phyloP scores from a whole-genome alignment of 2,113 vertebrate species.

The Urocynchramus pylzowi region DNA sequence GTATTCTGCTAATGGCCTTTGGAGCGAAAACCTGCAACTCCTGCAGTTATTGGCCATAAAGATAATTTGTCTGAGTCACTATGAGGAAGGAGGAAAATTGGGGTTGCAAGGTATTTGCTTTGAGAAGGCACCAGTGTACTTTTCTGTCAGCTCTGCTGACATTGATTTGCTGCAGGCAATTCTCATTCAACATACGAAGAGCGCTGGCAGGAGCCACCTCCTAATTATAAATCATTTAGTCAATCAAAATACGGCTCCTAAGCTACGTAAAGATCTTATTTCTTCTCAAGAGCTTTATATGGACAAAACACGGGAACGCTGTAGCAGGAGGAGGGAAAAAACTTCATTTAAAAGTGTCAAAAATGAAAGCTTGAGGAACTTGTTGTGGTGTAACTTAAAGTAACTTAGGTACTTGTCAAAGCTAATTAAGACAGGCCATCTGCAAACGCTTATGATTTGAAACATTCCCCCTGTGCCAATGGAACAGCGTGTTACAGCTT shows the following conservation, averaged over 20 bases:
- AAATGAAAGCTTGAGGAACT: slow-evolving; percentile 25
- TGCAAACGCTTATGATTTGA: background rate
- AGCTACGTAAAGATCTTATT: background rate
- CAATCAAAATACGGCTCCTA: slow-evolving; percentile 38
- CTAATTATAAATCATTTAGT: slow-evolving; percentile 39
- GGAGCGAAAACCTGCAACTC: background rate
- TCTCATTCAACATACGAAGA: background rate
- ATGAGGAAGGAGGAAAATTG: background rate
- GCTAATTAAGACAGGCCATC: slow-evolving; percentile 50
- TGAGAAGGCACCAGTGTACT: background rate
- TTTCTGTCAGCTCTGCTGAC: background rate
- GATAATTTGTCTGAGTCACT: background rate
- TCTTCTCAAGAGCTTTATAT: slow-evolving; percentile 18
- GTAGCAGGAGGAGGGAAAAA: background rate
- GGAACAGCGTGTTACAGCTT: background rate
- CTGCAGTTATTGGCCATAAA: background rate
- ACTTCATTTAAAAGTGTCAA: slow-evolving; percentile 6
- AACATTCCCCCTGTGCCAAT: background rate
- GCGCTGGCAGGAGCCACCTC: background rate
- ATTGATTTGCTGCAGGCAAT: background rate
- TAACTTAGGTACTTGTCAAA: slow-evolving; percentile 56
- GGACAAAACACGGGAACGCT: background rate
- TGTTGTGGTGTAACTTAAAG: slow-evolving; percentile 21
- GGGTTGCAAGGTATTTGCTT: background rate
- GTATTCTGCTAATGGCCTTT: background rate